Evolutionary conservation across 2,888 invertebrate genomes (phyloP).

Genomic region (Laspeyria flexula): DNA sequence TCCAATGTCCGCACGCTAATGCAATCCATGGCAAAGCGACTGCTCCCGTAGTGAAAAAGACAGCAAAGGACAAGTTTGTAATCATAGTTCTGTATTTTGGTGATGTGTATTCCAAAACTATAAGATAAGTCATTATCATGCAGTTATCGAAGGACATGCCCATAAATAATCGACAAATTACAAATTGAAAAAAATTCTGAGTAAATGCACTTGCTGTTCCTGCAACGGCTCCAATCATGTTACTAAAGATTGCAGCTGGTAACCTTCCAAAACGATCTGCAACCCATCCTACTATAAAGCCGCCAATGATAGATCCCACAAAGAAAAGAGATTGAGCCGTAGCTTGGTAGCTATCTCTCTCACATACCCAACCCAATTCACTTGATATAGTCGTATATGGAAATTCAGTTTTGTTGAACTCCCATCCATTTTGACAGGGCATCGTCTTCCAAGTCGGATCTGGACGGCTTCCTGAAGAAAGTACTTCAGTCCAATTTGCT

Average conservation of each 20-base stretch:
- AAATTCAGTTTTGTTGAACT: conserved; percentile 69
- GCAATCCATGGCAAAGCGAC: conserved; percentile 67
- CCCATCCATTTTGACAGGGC: conserved; percentile 67
- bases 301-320: conserved; percentile 68
- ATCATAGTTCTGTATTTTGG: conserved; percentile 68
- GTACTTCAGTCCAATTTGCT: conserved; percentile 65
- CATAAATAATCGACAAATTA: conserved; percentile 64
- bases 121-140: conserved; percentile 69
- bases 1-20: conserved; percentile 69
- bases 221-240: conserved; percentile 61
- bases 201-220: conserved; percentile 61
- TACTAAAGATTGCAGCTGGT: conserved; percentile 61
- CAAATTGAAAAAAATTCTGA: conserved; percentile 56
- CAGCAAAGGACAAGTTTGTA: conserved; percentile 65
- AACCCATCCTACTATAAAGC: conserved; percentile 65
- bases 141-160: conserved; percentile 73
- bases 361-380: conserved; percentile 72
- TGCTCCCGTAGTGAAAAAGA: conserved; percentile 59
- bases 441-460: conserved; percentile 54
- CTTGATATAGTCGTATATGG: conserved; percentile 69
- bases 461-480: conserved; percentile 43
- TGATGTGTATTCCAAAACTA: conserved; percentile 66
- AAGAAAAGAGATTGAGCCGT: conserved; percentile 69
- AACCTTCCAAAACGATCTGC: conserved; percentile 68
- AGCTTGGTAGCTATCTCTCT: conserved; percentile 66